phyloP scores from a whole-genome alignment of 2,888 invertebrate species.

The Agonopterix alstromeriana region DNA sequence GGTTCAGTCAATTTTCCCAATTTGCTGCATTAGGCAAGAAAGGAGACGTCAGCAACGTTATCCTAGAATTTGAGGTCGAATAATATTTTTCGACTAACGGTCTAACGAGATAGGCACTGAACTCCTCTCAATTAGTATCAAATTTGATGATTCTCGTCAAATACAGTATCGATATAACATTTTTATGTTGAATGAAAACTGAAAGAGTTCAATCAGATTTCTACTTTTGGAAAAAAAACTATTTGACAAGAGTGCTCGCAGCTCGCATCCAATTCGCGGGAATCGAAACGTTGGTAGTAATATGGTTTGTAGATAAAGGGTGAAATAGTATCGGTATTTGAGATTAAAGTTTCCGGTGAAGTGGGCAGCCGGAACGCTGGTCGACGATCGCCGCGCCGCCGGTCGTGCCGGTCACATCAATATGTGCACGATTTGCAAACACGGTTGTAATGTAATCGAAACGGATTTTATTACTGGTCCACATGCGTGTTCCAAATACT shows the following conservation, averaged over 20 bases:
- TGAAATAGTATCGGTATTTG: slow-evolving; percentile 20
- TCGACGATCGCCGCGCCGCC: not conserved
- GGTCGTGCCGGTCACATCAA: slow-evolving; percentile 1
- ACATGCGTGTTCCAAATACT: slow-evolving; percentile 16
- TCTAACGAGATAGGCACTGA: no score
- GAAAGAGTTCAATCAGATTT: no score
- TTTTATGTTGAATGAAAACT: no score
- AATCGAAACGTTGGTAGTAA: not conserved
- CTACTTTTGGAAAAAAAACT: no score
- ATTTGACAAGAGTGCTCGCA: not conserved
- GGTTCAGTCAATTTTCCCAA: slow-evolving; percentile 30
- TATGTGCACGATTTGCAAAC: slow-evolving; percentile 20
- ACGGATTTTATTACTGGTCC: slow-evolving; percentile 29
- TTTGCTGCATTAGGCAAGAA: slow-evolving; percentile 26
- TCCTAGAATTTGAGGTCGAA: not conserved
- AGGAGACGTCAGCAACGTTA: slow-evolving; percentile 19
- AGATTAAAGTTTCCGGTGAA: slow-evolving; percentile 35
- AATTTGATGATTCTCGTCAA: no score
- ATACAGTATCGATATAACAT: no score
- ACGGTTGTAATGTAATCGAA: slow-evolving; percentile 25
- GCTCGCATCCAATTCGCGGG: not conserved
- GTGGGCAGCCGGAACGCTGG: slow-evolving; percentile 17
- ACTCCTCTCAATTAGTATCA: no score
- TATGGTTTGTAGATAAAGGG: not conserved
- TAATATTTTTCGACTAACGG: not conserved